Percentiles rank a stretch among this genome's conserved stretches.
These are phyloP conservation scores for Apaloderma vittatum DNA, from an alignment of 2,113 vertebrate genomes.

Conservation along the genomic window DNA sequence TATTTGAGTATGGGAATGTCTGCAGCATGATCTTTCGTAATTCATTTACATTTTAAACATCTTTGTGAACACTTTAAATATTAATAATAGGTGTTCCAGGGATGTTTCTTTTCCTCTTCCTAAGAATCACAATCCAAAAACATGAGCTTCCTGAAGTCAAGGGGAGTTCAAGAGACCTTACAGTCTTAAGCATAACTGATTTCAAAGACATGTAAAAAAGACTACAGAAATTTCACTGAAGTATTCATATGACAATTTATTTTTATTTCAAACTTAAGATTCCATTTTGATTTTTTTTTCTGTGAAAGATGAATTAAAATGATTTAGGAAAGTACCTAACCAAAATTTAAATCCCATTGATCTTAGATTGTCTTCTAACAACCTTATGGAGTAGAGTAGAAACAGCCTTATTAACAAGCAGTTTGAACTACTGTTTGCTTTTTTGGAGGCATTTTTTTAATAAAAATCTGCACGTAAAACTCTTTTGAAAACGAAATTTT, in stretches of 20 bases:
- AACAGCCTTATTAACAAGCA: neutral
- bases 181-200: conserved; percentile 10
- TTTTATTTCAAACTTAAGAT: neutral
- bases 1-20: neutral
- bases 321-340: neutral
- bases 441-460: neutral
- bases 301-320: neutral
- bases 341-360: neutral
- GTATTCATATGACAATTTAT: neutral
- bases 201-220: neutral
- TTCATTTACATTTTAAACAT: neutral
- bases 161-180: neutral
- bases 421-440: neutral
- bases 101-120: neutral
- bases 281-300: neutral
- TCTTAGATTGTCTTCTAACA: neutral
- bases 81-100: neutral
- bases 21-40: neutral
- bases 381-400: neutral
- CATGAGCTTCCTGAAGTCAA: neutral
- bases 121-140: neutral
- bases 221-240: neutral
- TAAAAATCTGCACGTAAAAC: neutral
- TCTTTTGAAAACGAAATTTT: neutral
- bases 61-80: neutral